phyloP scores from a whole-genome alignment of 1,140 invertebrate genomes.

The Leguminivora glycinivorella region DNA sequence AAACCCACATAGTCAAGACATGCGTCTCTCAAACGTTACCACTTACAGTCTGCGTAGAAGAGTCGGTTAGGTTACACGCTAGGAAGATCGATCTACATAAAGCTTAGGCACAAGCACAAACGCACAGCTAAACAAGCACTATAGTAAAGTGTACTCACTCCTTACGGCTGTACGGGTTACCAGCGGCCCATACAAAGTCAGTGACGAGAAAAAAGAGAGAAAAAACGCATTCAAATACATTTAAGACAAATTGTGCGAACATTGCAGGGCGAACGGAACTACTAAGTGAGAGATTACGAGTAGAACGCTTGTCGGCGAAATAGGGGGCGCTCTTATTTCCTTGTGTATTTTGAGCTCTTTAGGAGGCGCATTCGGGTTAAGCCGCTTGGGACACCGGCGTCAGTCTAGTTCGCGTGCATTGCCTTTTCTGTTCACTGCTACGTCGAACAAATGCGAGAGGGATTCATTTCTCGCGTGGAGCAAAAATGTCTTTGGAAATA shows the following conservation, averaged over 20 bases:
- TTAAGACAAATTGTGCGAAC: slow-evolving; percentile 79
- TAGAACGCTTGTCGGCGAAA: slow-evolving; percentile 73
- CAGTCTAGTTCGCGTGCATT: slow-evolving; percentile 62
- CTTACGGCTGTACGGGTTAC: slow-evolving; percentile 79
- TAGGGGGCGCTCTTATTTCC: slow-evolving; percentile 66
- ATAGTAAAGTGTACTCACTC: slow-evolving; percentile 79
- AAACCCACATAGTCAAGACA: slow-evolving; percentile 44
- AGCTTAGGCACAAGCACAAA: slow-evolving; percentile 78
- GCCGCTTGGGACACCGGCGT: slow-evolving; percentile 63
- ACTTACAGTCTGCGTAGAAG: slow-evolving; percentile 71
- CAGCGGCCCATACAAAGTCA: slow-evolving; percentile 80
- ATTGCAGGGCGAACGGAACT: slow-evolving; percentile 79
- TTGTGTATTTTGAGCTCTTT: slow-evolving; percentile 74
- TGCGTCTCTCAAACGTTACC: slow-evolving; percentile 51
- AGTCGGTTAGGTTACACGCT: slow-evolving; percentile 56
- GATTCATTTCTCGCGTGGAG: slow-evolving; percentile 47
- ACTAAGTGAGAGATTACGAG: slow-evolving; percentile 79
- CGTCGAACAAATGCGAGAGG: slow-evolving; percentile 43
- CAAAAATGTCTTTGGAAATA: slow-evolving; percentile 38
- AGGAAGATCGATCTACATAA: slow-evolving; percentile 67
- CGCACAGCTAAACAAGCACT: slow-evolving; percentile 76
- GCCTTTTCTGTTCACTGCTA: slow-evolving; percentile 61
- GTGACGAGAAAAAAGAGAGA: slow-evolving; percentile 80
- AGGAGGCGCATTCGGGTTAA: slow-evolving; percentile 68
- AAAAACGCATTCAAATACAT: slow-evolving; percentile 81